Evolutionary conservation across 2,888 invertebrate genomes (phyloP), one percentile per base, ranked within the genome.

Genomic region (Stegophylla sp.): DNA sequence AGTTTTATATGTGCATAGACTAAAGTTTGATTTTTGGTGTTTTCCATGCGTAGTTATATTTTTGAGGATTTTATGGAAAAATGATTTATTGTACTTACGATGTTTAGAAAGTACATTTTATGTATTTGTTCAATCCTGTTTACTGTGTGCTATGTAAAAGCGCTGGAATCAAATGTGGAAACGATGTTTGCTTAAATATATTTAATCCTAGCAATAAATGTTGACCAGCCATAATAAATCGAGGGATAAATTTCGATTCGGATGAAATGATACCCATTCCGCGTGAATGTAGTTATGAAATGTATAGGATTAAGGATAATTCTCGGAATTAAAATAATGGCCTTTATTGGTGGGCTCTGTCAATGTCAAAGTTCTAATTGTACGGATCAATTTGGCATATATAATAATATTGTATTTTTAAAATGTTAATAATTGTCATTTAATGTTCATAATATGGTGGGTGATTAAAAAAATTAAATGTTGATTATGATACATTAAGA

Each of bases 241-340:
- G 56, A 43, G 26, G 75, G 77, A 66, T 77, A 45, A 77, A 67
- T 77, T 77, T 77, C 12, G 67, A 77, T 59, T 77, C 56, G 59
- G 45, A 67, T 7, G 59, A 67, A 59, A 77, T 26, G 45, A 77
- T 67, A 77, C 51, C 64, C 26, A n/a, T 17, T 41, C 20, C 10
- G 28, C 34, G 43, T 56, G n/a, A 10, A 26, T 59, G 13, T 64
- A 64, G 34, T 64, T 64, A 64, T 64, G 64, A 48, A 63, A 64
- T 64, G 41, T 59, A 17, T 53, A 64, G 51, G 75, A 64, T 64
- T 75, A 41, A 41, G 53, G 64, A 26, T 67, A 67, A 77, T 67
- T 1, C 28, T 59, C 5, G 59, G 59, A 56, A 56, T 77, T 77
- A 67, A 77, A 77, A 77, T 77, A 77, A 77, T 67, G 26, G 67